phyloP scores from a whole-genome alignment of 1,140 invertebrate species.

The Drosophila repletoides region DNA sequence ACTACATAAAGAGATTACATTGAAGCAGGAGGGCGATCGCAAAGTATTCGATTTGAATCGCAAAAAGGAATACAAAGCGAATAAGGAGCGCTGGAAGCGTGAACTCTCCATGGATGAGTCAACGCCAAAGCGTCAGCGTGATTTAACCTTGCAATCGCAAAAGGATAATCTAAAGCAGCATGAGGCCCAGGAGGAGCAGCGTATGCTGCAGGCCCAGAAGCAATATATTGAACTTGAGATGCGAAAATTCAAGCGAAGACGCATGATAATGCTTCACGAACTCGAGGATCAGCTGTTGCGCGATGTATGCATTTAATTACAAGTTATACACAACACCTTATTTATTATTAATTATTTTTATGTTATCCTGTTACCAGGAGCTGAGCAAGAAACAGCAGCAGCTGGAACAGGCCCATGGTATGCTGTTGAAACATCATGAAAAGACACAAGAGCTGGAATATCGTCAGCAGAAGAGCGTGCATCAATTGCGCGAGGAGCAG shows the following conservation, averaged over 20 bases:
- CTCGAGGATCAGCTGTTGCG: constrained; percentile 95
- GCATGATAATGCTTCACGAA: constrained; percentile 92
- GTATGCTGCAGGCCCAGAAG: constrained; percentile 92
- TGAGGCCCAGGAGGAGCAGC: constrained; percentile 94
- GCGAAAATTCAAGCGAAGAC: constrained; percentile 95
- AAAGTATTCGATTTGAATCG: constrained; percentile 93
- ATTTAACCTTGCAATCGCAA: constrained; percentile 94
- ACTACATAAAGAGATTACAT: constrained; percentile 94
- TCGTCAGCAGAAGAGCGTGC: constrained; percentile 96
- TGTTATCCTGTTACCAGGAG: constrained; percentile 85
- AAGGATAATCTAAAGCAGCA: constrained; percentile 96
- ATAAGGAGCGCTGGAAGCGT: constrained; percentile 98
- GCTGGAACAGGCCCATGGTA: constrained; percentile 96
- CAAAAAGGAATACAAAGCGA: constrained; percentile 98
- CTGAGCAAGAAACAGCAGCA: constrained; percentile 96
- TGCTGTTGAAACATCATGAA: constrained; percentile 97
- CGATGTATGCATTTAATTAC: constrained; percentile 87
- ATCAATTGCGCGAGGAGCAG: constrained; percentile 92
- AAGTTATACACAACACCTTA: not conserved
- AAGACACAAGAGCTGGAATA: constrained; percentile 98
- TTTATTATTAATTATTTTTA: constrained; percentile 2
- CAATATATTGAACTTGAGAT: constrained; percentile 96
- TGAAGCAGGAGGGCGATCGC: constrained; percentile 94
- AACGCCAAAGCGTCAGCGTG: constrained; percentile 95
- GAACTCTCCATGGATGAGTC: constrained; percentile 95